These are phyloP conservation scores for Lepidostoma basale DNA, from an alignment of 1,140 invertebrate species.

Conservation along the genomic window DNA sequence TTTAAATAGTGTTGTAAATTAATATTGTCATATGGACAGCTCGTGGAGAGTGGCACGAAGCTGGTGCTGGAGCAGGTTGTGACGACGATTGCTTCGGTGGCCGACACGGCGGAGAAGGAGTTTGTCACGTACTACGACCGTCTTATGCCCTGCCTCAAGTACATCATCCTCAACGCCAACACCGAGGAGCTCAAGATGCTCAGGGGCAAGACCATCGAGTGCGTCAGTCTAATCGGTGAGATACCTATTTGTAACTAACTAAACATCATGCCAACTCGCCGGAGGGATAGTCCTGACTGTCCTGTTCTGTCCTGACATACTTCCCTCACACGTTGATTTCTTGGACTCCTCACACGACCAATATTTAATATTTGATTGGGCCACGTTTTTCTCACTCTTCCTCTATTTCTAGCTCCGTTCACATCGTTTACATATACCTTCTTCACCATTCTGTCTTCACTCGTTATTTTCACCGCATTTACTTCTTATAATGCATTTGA, in stretches of 20 bases:
- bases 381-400: too few relatives aligned
- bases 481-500: too few relatives aligned
- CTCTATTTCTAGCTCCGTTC: too few relatives aligned
- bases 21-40: conserved; percentile 55
- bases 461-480: too few relatives aligned
- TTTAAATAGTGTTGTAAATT: neutral
- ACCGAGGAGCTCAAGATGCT: conserved; percentile 86
- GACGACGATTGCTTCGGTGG: conserved; percentile 97
- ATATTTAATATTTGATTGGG: too few relatives aligned
- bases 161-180: conserved; percentile 94
- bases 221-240: conserved; percentile 93
- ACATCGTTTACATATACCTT: too few relatives aligned
- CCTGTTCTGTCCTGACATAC: too few relatives aligned
- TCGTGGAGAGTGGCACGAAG: conserved; percentile 92
- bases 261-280: too few relatives aligned
- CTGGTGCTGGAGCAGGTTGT: conserved; percentile 96
- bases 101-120: conserved; percentile 97
- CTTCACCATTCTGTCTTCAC: too few relatives aligned
- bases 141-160: conserved; percentile 96
- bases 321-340: too few relatives aligned
- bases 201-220: conserved; percentile 96
- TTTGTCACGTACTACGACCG: conserved; percentile 85
- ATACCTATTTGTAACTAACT: neutral
- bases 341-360: too few relatives aligned
- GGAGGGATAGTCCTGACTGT: too few relatives aligned